Percentiles rank a stretch among this genome's conserved stretches.
phyloP scores from a whole-genome alignment of 2,888 invertebrate genomes.

The Cephus runcator region DNA sequence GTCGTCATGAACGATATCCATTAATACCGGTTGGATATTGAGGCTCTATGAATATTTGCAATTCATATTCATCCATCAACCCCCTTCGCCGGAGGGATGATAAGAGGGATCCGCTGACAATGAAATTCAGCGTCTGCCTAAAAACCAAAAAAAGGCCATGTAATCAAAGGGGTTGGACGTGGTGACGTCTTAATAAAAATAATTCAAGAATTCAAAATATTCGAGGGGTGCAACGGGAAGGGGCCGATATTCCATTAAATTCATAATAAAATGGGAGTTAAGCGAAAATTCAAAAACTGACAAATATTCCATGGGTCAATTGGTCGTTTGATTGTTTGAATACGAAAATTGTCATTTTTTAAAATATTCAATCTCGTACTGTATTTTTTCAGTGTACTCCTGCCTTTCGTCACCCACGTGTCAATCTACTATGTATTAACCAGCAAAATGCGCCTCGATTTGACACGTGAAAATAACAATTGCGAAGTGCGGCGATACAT shows the following conservation, averaged over 20 bases:
- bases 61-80: conserved; percentile 42
- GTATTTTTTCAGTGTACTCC: background rate
- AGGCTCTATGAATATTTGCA: conserved; percentile 23
- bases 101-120: conserved; percentile 19
- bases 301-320: too few species aligned
- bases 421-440: background rate
- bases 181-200: background rate
- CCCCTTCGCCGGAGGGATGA: conserved; percentile 6
- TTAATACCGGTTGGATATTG: conserved; percentile 26
- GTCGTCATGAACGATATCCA: conserved; percentile 4
- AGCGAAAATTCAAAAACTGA: too few species aligned
- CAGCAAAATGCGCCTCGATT: background rate
- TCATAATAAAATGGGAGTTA: too few species aligned
- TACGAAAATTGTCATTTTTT: too few species aligned
- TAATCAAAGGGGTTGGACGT: background rate
- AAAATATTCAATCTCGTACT: background rate
- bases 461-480: background rate
- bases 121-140: background rate
- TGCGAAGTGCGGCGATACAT: conserved; percentile 23
- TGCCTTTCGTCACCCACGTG: background rate
- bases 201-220: background rate
- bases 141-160: background rate
- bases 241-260: background rate
- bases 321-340: too few species aligned
- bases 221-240: background rate